Base-by-base conservation (phyloP, 30 jellyfish, hydroid and myxozoan genomes). In the Hydractinia symbiolongicarpus region DNA sequence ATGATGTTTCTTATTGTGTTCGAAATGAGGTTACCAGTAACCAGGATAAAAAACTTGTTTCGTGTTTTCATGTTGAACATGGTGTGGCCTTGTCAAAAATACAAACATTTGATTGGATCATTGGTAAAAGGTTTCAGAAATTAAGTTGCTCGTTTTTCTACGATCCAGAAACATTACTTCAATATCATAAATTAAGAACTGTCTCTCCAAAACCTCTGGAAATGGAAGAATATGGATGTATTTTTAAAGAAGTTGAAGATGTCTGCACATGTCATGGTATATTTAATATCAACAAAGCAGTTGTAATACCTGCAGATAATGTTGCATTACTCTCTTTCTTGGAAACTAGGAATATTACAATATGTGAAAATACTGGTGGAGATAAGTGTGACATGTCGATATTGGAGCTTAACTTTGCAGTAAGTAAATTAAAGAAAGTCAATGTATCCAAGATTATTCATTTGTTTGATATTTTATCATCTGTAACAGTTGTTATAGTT, bases 271-370 rank as follows among this genome's bases (percentile, higher is more conserved):
- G 10, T 6, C 76, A 66, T 30, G 44, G 44, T 30, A 30, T 30
- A 30, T 30, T 30, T 30, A 30, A 30, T 30, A 30, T 30, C 44
- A 30, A 30, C 44, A 30, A 30, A 30, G 44, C 44, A 19, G 49
- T 66, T 66, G 76, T 8, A 66, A 66, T 66, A 66, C 49, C 49
- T 66, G 21, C 76, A 6, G 79, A 52, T 11, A 61, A 72, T 21
- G 53, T 72, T 60, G n/a, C 70, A 14, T 60, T 16, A 14, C 20
- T 60, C n/a, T 13, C n/a, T 16, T 60, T 60, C 70, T 60, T 16
- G 70, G 44, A 30, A 30, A 30, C 44, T 30, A 30, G 44, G 44
- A 30, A 30, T 30, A 30, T 30, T 30, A 30, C 44, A 30, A 30
- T 30, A 30, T 30, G 44, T 30, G 44, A 30, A 30, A 30, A 30